These are phyloP conservation scores for Sebastes vulpes DNA, from an alignment of 2,797 vertebrate genomes.

Conservation along the genomic window DNA sequence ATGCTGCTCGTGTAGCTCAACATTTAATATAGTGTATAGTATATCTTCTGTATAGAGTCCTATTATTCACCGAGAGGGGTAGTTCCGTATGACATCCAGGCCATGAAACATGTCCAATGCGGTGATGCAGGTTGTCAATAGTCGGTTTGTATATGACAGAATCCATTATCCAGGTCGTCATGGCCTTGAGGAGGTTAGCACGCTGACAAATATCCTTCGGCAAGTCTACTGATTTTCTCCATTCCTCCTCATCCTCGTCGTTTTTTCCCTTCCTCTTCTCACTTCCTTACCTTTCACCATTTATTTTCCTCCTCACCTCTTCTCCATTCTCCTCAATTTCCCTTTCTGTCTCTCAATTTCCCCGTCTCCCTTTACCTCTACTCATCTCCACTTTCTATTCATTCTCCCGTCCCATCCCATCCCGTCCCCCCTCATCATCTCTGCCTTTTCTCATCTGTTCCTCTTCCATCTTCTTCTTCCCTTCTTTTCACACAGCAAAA, in stretches of 20 bases:
- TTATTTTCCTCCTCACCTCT: neutral
- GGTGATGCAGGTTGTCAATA: conserved; percentile 27
- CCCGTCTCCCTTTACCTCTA: neutral
- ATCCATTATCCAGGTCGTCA: conserved; percentile 14
- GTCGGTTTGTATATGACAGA: conserved; percentile 5
- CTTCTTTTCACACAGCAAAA: neutral
- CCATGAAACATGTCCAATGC: conserved; percentile 23
- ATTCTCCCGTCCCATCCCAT: neutral
- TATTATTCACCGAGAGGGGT: neutral
- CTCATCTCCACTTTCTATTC: neutral
- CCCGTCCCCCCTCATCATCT: neutral
- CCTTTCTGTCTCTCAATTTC: neutral
- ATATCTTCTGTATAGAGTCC: neutral
- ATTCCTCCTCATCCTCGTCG: neutral
- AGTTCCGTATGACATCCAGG: neutral
- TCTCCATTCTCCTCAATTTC: neutral
- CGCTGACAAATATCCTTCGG: conserved; percentile 1
- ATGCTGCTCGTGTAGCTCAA: neutral
- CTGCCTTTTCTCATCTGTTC: neutral
- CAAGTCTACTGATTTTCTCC: neutral
- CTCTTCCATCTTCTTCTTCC: neutral
- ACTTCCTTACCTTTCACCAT: neutral
- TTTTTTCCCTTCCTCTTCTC: neutral
- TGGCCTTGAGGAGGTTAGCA: conserved; percentile 7
- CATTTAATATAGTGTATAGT: neutral